Evolutionary conservation across 2,113 vertebrate genomes (phyloP).

Genomic region (Neofelis nebulosa): DNA sequence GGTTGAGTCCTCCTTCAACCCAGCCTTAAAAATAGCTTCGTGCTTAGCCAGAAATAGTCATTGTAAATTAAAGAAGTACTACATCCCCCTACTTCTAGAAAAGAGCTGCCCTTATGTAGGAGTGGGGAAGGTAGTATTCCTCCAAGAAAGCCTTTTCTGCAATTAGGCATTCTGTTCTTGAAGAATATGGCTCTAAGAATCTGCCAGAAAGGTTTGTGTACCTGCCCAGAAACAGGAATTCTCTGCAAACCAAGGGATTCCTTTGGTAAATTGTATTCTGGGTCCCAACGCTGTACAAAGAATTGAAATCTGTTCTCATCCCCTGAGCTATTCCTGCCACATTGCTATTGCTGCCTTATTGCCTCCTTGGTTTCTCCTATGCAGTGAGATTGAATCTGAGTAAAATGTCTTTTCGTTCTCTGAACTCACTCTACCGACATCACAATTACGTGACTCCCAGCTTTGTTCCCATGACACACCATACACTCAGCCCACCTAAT

Average conservation of each 20-base stretch:
- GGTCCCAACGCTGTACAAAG: neutral
- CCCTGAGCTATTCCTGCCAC: neutral
- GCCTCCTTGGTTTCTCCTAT: neutral
- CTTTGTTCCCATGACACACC: neutral
- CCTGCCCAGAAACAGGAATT: neutral
- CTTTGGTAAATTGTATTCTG: neutral
- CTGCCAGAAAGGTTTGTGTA: neutral
- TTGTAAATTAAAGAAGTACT: neutral
- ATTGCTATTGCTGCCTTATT: neutral
- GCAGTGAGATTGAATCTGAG: neutral
- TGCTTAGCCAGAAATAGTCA: neutral
- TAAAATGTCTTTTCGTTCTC: neutral
- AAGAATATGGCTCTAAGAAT: neutral
- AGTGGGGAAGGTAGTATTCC: neutral
- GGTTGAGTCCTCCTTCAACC: neutral
- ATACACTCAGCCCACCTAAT: neutral
- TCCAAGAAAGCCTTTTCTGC: neutral
- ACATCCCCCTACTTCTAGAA: neutral
- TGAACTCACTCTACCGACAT: neutral
- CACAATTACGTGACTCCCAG: neutral
- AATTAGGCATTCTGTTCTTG: neutral
- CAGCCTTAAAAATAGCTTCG: neutral
- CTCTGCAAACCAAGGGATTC: neutral
- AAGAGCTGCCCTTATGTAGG: neutral
- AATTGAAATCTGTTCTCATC: conserved; percentile 7